A percentile compares a stretch with the other conserved stretches of the same genome.
Conservation (phyloP, 2,888 invertebrate species). For the Bhutanitis thaidina region DNA sequence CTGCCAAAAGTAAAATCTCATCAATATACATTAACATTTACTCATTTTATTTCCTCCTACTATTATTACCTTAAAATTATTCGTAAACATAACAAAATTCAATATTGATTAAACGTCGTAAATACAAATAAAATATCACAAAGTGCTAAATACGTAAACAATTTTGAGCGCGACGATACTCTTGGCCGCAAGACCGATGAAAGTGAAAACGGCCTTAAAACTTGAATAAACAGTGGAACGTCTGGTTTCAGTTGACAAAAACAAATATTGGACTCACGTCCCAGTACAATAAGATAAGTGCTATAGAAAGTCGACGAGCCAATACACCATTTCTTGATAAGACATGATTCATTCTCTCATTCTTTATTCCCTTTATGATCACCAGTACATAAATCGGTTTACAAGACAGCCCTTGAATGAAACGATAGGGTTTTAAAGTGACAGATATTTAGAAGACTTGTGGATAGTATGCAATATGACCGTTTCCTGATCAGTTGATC, state of each 20-base stretch:
- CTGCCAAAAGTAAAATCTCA: no score
- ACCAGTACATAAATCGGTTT: slow-evolving; percentile 43
- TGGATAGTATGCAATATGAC: no score
- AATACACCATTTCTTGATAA: slow-evolving; percentile 21
- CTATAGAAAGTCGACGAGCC: slow-evolving; percentile 40
- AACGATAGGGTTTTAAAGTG: no score
- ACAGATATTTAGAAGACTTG: no score
- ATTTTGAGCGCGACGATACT: slow-evolving; percentile 22
- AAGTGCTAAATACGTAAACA: slow-evolving; percentile 1
- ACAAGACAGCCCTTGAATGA: slow-evolving; percentile 33
- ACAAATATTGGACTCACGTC: slow-evolving; percentile 56
- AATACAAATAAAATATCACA: no score
- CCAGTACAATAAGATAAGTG: slow-evolving; percentile 47
- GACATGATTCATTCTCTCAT: slow-evolving; percentile 39
- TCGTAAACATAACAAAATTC: no score
- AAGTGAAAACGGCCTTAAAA: slow-evolving; percentile 76
- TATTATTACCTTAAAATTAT: no score
- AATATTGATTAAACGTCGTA: no score
- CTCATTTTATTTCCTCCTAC: no score
- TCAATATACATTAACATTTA: no score
- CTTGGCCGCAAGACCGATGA: slow-evolving; percentile 33
- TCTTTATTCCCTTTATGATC: slow-evolving; percentile 39
- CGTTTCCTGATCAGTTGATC: no score
- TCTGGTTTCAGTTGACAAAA: slow-evolving; percentile 61
- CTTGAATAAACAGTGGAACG: slow-evolving; percentile 39